Conservation (phyloP, 1,140 invertebrate genomes). For the Vollenhovia emeryi region DNA sequence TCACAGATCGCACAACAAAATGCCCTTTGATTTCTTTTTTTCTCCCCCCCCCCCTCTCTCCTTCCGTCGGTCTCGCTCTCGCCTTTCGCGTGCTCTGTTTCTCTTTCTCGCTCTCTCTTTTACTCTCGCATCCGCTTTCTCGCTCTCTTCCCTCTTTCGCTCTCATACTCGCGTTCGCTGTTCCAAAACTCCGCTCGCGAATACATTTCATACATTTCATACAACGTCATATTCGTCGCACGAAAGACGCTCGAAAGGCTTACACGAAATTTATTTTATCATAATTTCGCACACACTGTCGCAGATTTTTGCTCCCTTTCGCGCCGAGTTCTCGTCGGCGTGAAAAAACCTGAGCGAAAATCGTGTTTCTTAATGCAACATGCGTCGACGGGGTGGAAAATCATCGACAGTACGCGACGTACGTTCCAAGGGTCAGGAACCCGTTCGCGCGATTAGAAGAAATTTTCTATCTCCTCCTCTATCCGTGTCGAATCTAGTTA, state of each 20-base stretch:
- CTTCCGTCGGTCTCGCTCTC: constrained; percentile 15
- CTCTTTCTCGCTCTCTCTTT: background rate
- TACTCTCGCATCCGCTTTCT: background rate
- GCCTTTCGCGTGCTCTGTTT: background rate
- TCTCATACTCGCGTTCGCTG: background rate
- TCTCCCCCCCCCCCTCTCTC: too few relatives aligned
- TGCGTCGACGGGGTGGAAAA: constrained; percentile 24
- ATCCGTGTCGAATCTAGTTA: constrained; percentile 15
- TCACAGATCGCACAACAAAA: constrained; percentile 54
- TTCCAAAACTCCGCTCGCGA: background rate
- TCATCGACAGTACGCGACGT: constrained; percentile 4
- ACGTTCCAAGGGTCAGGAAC: background rate
- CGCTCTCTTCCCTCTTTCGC: constrained; percentile 1
- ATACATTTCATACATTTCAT: background rate
- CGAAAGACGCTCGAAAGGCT: constrained; percentile 34
- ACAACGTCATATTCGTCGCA: constrained; percentile 10
- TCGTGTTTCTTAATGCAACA: background rate
- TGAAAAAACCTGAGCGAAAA: background rate
- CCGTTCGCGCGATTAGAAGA: background rate
- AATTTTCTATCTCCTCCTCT: background rate
- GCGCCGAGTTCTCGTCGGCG: background rate
- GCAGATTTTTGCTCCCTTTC: background rate
- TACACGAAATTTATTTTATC: background rate
- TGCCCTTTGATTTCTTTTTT: constrained; percentile 46
- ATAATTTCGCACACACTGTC: background rate